Percentiles rank a stretch among this genome's conserved stretches.
Evolutionary conservation across 2,797 vertebrate genomes (phyloP).

Genomic region (Cottoperca gobio): DNA sequence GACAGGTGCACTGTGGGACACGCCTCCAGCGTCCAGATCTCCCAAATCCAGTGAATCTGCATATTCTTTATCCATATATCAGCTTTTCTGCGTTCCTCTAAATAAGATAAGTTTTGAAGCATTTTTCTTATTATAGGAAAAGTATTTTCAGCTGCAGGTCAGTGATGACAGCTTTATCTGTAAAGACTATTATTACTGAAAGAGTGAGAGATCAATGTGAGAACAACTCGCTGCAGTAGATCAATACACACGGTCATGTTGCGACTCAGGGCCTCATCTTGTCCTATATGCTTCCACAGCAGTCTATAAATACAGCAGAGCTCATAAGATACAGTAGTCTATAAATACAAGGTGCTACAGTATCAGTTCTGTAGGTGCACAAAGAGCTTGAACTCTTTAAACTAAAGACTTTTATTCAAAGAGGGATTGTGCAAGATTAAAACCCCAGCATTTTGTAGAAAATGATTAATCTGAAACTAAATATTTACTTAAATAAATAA

Average conservation of each 20-base stretch:
- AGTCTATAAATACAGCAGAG: neutral
- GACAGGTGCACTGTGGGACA: constrained; percentile 70
- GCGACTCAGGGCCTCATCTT: constrained; percentile 33
- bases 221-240: constrained; percentile 47
- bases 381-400: neutral
- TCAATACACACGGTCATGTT: constrained; percentile 48
- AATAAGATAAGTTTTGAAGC: constrained; percentile 3
- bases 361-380: constrained; percentile 6
- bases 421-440: neutral
- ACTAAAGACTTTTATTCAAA: constrained; percentile 16
- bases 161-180: constrained; percentile 44
- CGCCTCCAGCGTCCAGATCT: constrained; percentile 32
- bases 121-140: constrained; percentile 2
- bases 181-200: constrained; percentile 59
- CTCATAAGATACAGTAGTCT: no score
- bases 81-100: constrained; percentile 1
- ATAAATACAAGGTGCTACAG: constrained; percentile 1
- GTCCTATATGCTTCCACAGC: constrained; percentile 7
- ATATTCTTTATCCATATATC: constrained; percentile 21
- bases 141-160: constrained; percentile 42
- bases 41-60: constrained; percentile 46
- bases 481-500: no score
- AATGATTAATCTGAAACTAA: neutral
- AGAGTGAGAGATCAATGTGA: constrained; percentile 53
- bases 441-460: constrained; percentile 2